These are phyloP conservation scores for Drosophila ironensis DNA, from an alignment of 1,140 invertebrate genomes.

Conservation along the genomic window DNA sequence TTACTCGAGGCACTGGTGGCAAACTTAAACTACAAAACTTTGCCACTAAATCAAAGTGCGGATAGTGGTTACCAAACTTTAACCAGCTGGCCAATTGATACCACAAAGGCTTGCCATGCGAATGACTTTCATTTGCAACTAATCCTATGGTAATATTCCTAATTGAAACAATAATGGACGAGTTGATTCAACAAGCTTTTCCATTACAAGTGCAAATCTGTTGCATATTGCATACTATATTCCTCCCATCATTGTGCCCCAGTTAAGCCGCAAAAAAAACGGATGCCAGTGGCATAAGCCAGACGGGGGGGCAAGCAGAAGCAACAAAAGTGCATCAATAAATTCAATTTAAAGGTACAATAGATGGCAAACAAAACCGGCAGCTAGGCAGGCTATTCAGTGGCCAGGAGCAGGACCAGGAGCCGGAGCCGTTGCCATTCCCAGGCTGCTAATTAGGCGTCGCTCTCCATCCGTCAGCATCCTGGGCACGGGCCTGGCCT, in stretches of 20 bases:
- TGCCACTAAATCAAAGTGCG: too few species aligned
- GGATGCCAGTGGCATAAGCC: constrained; percentile 8
- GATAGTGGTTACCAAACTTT: too few species aligned
- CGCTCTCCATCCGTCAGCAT: constrained; percentile 70
- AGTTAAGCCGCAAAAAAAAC: constrained; percentile 9
- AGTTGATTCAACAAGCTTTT: constrained; percentile 34
- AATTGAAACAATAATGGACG: constrained; percentile 34
- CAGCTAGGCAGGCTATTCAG: too few species aligned
- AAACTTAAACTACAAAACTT: background rate
- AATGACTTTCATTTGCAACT: background rate
- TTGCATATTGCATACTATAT: constrained; percentile 26
- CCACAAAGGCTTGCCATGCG: background rate
- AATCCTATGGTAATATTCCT: constrained; percentile 23
- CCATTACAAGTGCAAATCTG: constrained; percentile 19
- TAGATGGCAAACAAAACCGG: constrained; percentile 33
- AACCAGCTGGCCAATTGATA: too few species aligned
- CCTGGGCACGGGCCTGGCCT: too few species aligned
- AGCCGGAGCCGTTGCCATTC: constrained; percentile 23
- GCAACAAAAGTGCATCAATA: constrained; percentile 71
- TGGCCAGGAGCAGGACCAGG: background rate
- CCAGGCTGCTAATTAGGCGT: constrained; percentile 67
- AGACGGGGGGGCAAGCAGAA: constrained; percentile 20
- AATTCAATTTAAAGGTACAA: constrained; percentile 62
- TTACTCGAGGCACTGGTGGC: background rate
- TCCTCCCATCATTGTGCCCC: constrained; percentile 34